These are phyloP conservation scores for Eretmocerus hayati DNA, from an alignment of 2,888 invertebrate genomes.

Conservation along the genomic window DNA sequence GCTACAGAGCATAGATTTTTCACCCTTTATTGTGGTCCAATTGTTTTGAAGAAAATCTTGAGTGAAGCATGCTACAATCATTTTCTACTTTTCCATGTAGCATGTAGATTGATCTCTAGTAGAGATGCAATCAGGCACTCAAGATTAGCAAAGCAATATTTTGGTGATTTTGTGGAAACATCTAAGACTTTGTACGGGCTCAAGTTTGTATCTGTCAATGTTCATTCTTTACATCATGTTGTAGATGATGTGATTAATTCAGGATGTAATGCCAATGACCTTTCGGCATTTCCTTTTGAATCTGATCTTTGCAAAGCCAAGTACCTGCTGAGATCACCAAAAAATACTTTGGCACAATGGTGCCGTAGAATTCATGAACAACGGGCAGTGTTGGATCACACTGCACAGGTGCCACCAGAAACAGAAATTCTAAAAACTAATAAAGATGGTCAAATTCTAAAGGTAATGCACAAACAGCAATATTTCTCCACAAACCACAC, in stretches of 20 bases:
- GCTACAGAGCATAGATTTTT: constrained; percentile 4
- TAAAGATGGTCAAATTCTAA: constrained; percentile 1
- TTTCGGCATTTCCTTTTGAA: background rate
- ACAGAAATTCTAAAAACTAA: background rate
- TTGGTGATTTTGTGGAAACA: background rate
- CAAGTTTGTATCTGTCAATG: background rate
- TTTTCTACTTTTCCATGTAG: background rate
- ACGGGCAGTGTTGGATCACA: background rate
- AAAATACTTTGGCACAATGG: background rate
- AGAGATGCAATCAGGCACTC: background rate
- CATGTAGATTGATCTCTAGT: background rate
- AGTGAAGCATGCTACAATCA: background rate
- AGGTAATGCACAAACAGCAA: background rate
- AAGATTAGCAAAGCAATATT: background rate
- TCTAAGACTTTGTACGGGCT: background rate
- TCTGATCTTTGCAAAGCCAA: background rate
- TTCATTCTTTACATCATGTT: background rate
- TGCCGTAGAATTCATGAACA: background rate
- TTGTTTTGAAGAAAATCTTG: background rate
- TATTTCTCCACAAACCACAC: background rate
- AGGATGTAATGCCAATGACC: background rate
- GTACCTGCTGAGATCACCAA: no score
- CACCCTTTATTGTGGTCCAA: background rate
- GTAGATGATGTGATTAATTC: background rate
- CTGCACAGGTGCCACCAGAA: background rate